phyloP scores from a whole-genome alignment of 2,113 vertebrate genomes.

The Oreochromis spilurus region DNA sequence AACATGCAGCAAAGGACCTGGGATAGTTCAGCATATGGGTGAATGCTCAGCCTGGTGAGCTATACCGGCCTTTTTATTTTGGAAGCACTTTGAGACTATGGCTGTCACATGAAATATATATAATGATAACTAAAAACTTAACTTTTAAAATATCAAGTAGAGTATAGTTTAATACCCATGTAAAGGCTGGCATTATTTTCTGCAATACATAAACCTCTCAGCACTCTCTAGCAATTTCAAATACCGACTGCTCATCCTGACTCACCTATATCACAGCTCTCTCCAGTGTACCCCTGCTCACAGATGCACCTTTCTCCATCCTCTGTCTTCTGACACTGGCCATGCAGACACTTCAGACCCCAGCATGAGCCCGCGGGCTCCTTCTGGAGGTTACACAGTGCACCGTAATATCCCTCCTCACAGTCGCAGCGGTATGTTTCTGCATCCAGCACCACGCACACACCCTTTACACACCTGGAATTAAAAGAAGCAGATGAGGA shows the following conservation, averaged over 20 bases:
- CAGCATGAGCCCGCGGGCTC: constrained; percentile 71
- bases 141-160: not conserved
- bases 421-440: constrained; percentile 92
- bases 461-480: constrained; percentile 84
- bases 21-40: not conserved
- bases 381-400: constrained; percentile 84
- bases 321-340: constrained; percentile 78
- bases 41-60: not conserved
- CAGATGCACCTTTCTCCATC: constrained; percentile 83
- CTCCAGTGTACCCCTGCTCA: constrained; percentile 78
- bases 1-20: not conserved
- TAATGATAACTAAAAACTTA: not conserved
- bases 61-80: not conserved
- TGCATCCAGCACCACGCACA: constrained; percentile 80
- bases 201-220: not conserved
- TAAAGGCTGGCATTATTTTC: not conserved
- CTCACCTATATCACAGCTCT: constrained; percentile 86
- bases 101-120: not conserved
- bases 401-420: constrained; percentile 79
- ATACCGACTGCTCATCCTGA: not conserved
- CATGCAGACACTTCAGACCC: constrained; percentile 75
- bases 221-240: not conserved
- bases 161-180: not conserved
- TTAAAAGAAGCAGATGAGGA: not conserved
- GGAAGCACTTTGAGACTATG: not conserved